phyloP scores from a whole-genome alignment of 2,113 vertebrate species.

The Atractosteus spatula region DNA sequence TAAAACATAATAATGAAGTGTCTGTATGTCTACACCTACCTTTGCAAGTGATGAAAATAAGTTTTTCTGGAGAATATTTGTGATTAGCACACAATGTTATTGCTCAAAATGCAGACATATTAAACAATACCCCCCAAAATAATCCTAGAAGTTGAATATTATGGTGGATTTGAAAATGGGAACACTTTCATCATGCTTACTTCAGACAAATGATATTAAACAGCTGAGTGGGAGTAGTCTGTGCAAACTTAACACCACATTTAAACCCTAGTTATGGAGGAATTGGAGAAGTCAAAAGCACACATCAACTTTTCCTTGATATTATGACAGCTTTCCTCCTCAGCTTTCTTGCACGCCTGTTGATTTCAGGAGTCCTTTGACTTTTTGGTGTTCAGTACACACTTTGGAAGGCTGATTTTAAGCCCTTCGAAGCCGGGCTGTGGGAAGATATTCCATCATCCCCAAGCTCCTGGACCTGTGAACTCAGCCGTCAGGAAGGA shows the following conservation, averaged over 20 bases:
- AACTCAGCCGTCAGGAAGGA: slow-evolving; percentile 47
- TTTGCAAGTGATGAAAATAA: too few relatives aligned
- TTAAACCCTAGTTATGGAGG: background rate
- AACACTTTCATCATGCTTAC: too few relatives aligned
- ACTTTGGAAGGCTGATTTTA: background rate
- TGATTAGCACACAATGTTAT: too few relatives aligned
- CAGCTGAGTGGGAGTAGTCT: too few relatives aligned
- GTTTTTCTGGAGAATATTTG: too few relatives aligned
- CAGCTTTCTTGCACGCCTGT: background rate
- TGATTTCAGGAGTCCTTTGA: background rate
- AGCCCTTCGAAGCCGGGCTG: slow-evolving; percentile 8
- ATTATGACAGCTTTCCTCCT: background rate
- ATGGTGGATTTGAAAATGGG: too few relatives aligned
- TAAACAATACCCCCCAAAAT: too few relatives aligned
- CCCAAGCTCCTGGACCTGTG: slow-evolving; percentile 23
- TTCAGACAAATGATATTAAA: too few relatives aligned
- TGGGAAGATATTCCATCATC: slow-evolving; percentile 31
- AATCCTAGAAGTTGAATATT: too few relatives aligned
- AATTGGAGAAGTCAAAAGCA: background rate
- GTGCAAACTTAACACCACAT: background rate
- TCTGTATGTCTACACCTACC: too few relatives aligned
- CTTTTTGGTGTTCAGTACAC: background rate
- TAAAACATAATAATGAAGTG: too few relatives aligned
- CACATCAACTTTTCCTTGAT: background rate
- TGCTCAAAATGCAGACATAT: too few relatives aligned